Evolutionary conservation across 2,113 vertebrate species (phyloP), one percentile per base, ranked within the genome.

Genomic region (Anarrhichthys ocellatus): DNA sequence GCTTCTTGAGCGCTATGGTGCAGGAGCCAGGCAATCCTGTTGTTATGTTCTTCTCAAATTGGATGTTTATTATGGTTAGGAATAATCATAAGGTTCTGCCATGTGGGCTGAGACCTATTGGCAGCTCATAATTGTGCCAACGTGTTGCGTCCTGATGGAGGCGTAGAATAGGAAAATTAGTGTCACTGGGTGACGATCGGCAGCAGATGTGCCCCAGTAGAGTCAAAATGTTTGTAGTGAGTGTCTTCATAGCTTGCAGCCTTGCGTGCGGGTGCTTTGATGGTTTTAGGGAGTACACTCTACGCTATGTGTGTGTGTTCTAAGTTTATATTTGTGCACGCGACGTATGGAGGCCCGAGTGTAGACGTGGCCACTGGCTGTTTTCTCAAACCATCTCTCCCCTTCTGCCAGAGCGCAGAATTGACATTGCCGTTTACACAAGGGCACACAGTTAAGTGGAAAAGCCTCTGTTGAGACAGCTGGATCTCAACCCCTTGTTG

Each of bases 381-480:
- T 84, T 87, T 83, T 77, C 73, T n/a, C 82, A 71, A 68, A 82
- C 38, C 27, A 73, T 79, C 82, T 74, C 72, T 78, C 50, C 70
- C 56, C 67, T 75, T 65, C 68, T 24, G 89, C 76, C 54, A 20
- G 38, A 73, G 77, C 89, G 84, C 82, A 76, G 87, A 85, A 82
- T 73, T 84, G 90, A 93, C 93, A 77, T 88, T 88, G 90, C 75
- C 82, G 80, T 94, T 93, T 93, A 90, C 93, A 91, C 90, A 93
- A 93, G 92, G 92, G 86, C 91, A 91, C 85, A 82, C 80, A 63
- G 87, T 90, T 90, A 92, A 93, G 92, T 92, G 89, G 94, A 92
- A 94, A 93, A 93, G 89, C 91, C 90, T 90, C 84, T 93, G 90
- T 93, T 93, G 92, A 92, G 93, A 94, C 93, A 94, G 93, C 94